These are phyloP conservation scores for Nettapus auritus DNA, from an alignment of 2,113 vertebrate genomes.

Conservation along the genomic window DNA sequence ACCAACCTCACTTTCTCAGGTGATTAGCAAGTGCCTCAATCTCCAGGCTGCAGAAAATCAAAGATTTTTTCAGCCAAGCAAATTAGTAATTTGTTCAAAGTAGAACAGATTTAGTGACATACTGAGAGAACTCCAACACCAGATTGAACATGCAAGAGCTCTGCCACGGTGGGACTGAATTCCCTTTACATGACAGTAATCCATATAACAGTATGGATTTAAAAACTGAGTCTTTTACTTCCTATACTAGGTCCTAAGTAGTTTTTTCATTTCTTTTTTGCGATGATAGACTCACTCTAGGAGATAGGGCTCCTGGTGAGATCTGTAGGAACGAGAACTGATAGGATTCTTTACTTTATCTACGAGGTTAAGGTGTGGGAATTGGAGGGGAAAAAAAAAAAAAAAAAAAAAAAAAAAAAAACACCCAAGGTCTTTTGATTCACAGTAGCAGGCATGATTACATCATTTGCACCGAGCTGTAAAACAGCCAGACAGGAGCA, in stretches of 20 bases:
- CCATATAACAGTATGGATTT: neutral
- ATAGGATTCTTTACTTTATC: neutral
- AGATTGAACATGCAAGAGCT: neutral
- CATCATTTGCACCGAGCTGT: neutral
- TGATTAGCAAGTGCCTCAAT: neutral
- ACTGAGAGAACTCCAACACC: neutral
- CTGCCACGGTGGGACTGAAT: neutral
- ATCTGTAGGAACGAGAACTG: neutral
- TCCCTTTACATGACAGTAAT: neutral
- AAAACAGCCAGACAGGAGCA: neutral
- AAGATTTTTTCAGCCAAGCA: neutral
- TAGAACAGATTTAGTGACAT: neutral
- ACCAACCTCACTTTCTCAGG: neutral
- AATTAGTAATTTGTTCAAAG: neutral
- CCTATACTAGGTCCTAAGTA: neutral
- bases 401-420: neutral
- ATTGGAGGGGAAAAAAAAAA: neutral
- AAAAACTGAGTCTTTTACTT: neutral
- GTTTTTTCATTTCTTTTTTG: neutral
- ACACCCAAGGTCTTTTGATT: neutral
- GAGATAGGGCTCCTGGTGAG: neutral
- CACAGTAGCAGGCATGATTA: neutral
- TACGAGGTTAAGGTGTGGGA: neutral
- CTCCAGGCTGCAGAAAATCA: neutral
- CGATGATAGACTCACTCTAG: neutral